A percentile compares a stretch with the other conserved stretches of the same genome.
These are phyloP conservation scores for Hemichromis elongatus DNA, from an alignment of 2,113 vertebrate genomes.

Conservation along the genomic window DNA sequence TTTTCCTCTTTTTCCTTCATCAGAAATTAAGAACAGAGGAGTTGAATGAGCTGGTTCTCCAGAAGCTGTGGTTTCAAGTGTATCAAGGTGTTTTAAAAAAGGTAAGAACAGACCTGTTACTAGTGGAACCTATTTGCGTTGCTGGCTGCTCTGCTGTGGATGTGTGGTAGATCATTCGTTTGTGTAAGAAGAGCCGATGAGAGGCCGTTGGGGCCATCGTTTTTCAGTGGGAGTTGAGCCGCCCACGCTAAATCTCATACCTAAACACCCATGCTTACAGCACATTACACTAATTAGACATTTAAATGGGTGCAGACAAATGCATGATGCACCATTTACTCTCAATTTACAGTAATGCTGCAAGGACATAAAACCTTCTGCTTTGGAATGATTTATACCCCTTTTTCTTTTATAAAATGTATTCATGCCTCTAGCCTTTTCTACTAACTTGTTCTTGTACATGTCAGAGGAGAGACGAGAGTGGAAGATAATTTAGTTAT, in stretches of 20 bases:
- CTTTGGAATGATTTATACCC: not conserved
- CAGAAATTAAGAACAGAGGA: constrained; percentile 63
- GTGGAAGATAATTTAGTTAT: not conserved
- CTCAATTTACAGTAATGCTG: not conserved
- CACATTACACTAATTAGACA: not conserved
- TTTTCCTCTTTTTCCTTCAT: not conserved
- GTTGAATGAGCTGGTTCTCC: constrained; percentile 67
- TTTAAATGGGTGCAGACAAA: not conserved
- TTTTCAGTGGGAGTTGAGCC: not conserved
- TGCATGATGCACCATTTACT: not conserved
- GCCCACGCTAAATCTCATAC: not conserved
- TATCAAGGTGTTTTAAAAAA: constrained; percentile 74
- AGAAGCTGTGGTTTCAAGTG: constrained; percentile 81
- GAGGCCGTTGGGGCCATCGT: not conserved
- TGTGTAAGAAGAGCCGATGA: not conserved
- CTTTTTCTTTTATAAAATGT: not conserved
- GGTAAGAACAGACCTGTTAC: not conserved
- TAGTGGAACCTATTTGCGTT: not conserved
- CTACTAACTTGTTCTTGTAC: not conserved
- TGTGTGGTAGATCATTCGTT: not conserved
- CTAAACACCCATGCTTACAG: not conserved
- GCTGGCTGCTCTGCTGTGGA: not conserved
- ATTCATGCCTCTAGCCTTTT: not conserved
- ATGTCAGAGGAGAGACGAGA: not conserved
- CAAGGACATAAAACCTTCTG: not conserved